Percentiles rank a stretch among this genome's conserved stretches.
These are phyloP conservation scores for Sylvietta virens DNA, from an alignment of 2,113 vertebrate species.

Conservation along the genomic window DNA sequence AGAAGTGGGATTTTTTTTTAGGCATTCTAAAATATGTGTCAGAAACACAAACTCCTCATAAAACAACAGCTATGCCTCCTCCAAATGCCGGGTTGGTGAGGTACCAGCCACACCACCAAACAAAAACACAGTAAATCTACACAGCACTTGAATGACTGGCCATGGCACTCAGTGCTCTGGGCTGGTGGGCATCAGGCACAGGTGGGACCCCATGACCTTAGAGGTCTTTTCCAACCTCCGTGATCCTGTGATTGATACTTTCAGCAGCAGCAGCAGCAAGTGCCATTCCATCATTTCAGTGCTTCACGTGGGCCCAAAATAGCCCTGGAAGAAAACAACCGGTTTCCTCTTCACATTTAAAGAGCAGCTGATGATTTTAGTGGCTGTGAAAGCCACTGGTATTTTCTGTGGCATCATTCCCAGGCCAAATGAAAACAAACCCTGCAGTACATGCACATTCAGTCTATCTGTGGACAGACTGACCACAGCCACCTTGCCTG, in stretches of 20 bases:
- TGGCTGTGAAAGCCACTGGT: slow-evolving; percentile 44
- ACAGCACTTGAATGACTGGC: background rate
- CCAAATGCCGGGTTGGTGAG: slow-evolving; percentile 38
- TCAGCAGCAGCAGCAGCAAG: background rate
- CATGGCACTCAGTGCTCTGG: background rate
- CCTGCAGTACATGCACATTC: background rate
- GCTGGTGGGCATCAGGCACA: background rate
- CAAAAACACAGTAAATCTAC: background rate
- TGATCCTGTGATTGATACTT: background rate
- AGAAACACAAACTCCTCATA: background rate
- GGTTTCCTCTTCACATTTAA: background rate
- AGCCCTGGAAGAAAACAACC: slow-evolving; percentile 10
- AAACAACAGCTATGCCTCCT: slow-evolving; percentile 32
- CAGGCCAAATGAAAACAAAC: slow-evolving; percentile 19
- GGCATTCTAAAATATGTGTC: background rate
- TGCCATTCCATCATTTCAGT: background rate
- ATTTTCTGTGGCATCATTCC: slow-evolving; percentile 24
- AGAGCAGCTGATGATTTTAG: slow-evolving; percentile 36
- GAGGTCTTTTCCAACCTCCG: background rate
- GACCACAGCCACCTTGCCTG: background rate
- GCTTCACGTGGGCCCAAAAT: background rate
- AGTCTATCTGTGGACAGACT: background rate
- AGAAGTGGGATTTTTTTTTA: background rate
- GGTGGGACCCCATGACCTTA: rapidly evolving
- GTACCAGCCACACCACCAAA: background rate